Evolutionary conservation across 2,888 invertebrate genomes (phyloP).

Genomic region (Amphipoea lucens): DNA sequence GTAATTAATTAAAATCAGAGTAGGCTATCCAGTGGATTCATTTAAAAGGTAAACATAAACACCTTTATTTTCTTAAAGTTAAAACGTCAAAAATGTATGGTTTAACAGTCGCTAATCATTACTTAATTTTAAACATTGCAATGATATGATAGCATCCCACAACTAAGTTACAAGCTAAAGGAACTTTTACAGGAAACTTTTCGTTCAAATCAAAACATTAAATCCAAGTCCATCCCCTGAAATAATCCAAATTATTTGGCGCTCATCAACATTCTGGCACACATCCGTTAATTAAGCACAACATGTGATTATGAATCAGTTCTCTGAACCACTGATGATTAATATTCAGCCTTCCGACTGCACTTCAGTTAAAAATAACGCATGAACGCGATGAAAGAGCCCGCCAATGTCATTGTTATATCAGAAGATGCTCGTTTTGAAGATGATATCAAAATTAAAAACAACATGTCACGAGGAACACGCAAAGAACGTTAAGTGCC

Average conservation of each 20-base stretch:
- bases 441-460: slow-evolving; percentile 47
- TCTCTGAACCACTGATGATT: slow-evolving; percentile 61
- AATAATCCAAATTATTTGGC: slow-evolving; percentile 42
- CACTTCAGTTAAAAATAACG: slow-evolving; percentile 67
- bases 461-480: slow-evolving; percentile 2
- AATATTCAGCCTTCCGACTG: slow-evolving; percentile 61
- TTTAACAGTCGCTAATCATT: too few species aligned
- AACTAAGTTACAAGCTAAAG: neutral
- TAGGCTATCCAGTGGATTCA: neutral
- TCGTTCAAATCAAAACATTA: neutral
- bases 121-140: too few species aligned
- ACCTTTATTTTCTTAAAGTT: too few species aligned
- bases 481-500: slow-evolving; percentile 17
- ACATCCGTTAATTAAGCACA: slow-evolving; percentile 54
- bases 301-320: slow-evolving; percentile 60
- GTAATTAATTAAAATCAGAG: neutral
- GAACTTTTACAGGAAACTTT: neutral
- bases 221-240: slow-evolving; percentile 11
- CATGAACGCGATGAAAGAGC: slow-evolving; percentile 59
- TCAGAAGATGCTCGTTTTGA: slow-evolving; percentile 37
- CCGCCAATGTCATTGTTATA: slow-evolving; percentile 63
- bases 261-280: slow-evolving; percentile 57
- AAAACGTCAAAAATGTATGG: too few species aligned
- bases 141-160: neutral
- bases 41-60: neutral